These are phyloP conservation scores for Eumeta japonica DNA, from an alignment of 1,140 invertebrate genomes.

Conservation along the genomic window DNA sequence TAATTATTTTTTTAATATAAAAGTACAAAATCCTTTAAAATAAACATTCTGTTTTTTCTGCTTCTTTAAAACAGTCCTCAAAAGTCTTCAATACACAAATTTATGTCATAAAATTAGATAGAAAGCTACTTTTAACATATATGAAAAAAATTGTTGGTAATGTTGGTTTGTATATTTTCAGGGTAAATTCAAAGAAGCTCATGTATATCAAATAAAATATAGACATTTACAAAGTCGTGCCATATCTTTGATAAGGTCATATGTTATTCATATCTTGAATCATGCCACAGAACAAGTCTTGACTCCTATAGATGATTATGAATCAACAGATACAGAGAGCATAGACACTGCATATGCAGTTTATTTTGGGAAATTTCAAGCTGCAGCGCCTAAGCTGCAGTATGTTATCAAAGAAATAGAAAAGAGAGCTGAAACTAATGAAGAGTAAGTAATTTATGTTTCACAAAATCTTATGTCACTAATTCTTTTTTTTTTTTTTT, in stretches of 20 bases:
- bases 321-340: conserved; percentile 39
- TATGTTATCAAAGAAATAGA: conserved; percentile 82
- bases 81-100: too few species aligned
- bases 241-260: conserved; percentile 74
- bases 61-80: too few species aligned
- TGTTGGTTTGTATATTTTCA: conserved; percentile 29
- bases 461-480: conserved; percentile 5
- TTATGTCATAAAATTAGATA: too few species aligned
- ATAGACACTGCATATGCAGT: conserved; percentile 82
- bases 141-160: too few species aligned
- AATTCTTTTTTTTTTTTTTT: conserved; percentile 5
- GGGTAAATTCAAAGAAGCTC: conserved; percentile 63
- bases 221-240: conserved; percentile 77
- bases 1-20: too few species aligned
- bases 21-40: too few species aligned
- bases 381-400: conserved; percentile 79
- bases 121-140: too few species aligned
- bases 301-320: conserved; percentile 53
- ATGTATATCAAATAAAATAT: conserved; percentile 71
- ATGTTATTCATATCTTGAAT: conserved; percentile 70
- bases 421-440: conserved; percentile 66
- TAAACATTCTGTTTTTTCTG: too few species aligned
- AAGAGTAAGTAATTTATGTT: conserved; percentile 60
- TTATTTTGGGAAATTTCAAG: conserved; percentile 93
- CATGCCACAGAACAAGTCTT: conserved; percentile 76